Base-by-base conservation (phyloP, 2,888 invertebrate species). In the Cynaeus angustus region DNA sequence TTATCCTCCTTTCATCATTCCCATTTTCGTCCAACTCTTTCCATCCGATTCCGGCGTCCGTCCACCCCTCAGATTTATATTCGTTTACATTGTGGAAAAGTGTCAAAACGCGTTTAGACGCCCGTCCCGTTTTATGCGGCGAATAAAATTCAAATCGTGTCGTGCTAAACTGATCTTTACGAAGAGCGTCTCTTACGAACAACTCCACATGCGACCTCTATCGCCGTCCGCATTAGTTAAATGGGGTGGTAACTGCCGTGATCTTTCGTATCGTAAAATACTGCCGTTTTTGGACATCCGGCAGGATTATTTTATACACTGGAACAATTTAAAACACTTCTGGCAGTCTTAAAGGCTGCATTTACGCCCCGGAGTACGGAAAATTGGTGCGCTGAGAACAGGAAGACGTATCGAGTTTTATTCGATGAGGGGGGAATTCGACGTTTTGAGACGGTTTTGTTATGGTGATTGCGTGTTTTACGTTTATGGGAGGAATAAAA, bases 251-350 rank as follows among this genome's bases (percentile, higher is more conserved):
- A 72, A 72, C 67, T 72, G 69, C 72, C 72, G 69, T 64, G 66
- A 68, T 66, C 62, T 55, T 69, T 69, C 69, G 61, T 70, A 70
- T 66, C 72, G 69, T 72, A 64, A 72, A 72, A 70, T 70, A 70
- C 65, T 64, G 72, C 70, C 70, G 72, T 72, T 67, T 50, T 67
- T 56, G 70, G 67, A 67, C 72, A 62, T 70, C 72, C 72, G 68
- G 48, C 58, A 37, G 58, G 70, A 72, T 72, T 72, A 70, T 72
- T 72, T 72, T 70, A 72, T 67, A 70, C 70, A 72, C 66, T 72
- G 64, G 67, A 72, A 70, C 70, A 72, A 72, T 72, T 72, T 72
- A 64, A 70, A 64, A 70, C 72, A 72, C 69, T 72, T 72, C 67
- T 61, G 55, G 56, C 50, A 52, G 46, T 43, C 56, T 68, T 67